These are phyloP conservation scores for Crypturellus tataupa DNA, from an alignment of 2,797 vertebrate genomes.

Conservation along the genomic window DNA sequence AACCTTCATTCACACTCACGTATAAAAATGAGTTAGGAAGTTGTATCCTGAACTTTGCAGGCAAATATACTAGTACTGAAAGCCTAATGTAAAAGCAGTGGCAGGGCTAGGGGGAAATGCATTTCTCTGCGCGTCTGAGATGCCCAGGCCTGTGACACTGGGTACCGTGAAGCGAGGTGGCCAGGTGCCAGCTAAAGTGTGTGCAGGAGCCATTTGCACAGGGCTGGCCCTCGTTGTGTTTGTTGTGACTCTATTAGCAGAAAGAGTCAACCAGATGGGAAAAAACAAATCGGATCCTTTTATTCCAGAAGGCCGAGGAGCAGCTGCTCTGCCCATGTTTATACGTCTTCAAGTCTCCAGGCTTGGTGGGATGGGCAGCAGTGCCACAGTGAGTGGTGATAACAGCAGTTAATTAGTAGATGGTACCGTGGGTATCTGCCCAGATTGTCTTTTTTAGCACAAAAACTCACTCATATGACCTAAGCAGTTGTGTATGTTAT, in stretches of 20 bases:
- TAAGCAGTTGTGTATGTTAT: slow-evolving; percentile 31
- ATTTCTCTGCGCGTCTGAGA: slow-evolving; percentile 21
- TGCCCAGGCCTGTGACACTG: neutral
- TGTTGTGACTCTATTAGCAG: slow-evolving; percentile 28
- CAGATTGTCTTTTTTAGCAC: slow-evolving; percentile 10
- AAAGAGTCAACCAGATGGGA: neutral
- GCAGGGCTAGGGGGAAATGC: neutral
- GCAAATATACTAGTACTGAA: neutral
- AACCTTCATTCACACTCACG: neutral
- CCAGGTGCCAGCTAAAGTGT: neutral
- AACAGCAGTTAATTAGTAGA: neutral
- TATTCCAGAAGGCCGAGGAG: neutral
- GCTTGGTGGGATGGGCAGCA: neutral
- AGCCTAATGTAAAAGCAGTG: neutral
- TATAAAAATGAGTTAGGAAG: neutral
- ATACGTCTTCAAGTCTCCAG: neutral
- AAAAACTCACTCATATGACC: neutral
- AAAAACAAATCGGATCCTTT: slow-evolving; percentile 1
- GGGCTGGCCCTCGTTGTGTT: neutral
- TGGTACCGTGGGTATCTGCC: neutral
- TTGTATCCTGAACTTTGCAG: neutral
- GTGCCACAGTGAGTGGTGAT: neutral
- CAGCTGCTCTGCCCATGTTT: neutral
- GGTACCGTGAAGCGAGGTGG: neutral
- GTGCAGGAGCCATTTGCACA: neutral